Evolutionary conservation across 1,140 invertebrate genomes (phyloP).

Genomic region (Hyles euphorbiae): DNA sequence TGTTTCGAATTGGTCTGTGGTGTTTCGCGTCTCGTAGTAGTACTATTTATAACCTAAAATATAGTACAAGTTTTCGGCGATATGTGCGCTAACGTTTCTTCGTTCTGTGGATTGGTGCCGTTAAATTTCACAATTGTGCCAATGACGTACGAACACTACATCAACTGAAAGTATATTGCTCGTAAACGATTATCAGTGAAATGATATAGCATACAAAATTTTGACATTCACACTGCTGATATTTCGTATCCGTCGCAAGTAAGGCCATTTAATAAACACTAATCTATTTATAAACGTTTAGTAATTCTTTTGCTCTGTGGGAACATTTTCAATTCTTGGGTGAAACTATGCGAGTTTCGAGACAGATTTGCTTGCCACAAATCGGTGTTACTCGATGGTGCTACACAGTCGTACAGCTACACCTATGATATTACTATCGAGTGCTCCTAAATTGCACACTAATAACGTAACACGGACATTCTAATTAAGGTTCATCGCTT

Average conservation of each 20-base stretch:
- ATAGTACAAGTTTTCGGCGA: constrained; percentile 75
- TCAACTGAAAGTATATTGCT: constrained; percentile 56
- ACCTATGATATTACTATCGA: constrained; percentile 42
- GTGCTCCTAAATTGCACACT: constrained; percentile 60
- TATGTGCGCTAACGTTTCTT: constrained; percentile 73
- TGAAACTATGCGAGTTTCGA: constrained; percentile 67
- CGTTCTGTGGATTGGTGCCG: constrained; percentile 70
- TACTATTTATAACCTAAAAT: constrained; percentile 77
- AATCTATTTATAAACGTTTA: constrained; percentile 75
- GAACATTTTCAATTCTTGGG: constrained; percentile 63
- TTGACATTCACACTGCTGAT: constrained; percentile 74
- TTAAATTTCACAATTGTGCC: constrained; percentile 68
- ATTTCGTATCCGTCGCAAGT: constrained; percentile 73
- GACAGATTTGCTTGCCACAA: constrained; percentile 65
- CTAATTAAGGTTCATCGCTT: constrained; percentile 74
- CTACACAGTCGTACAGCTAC: constrained; percentile 36
- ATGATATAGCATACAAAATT: constrained; percentile 73
- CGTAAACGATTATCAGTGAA: constrained; percentile 70
- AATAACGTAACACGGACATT: constrained; percentile 73
- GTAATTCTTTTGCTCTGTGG: constrained; percentile 72
- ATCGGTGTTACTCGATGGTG: constrained; percentile 54
- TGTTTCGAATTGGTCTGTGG: constrained; percentile 73
- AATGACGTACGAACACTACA: constrained; percentile 65
- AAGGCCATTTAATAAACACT: constrained; percentile 76
- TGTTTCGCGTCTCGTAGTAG: constrained; percentile 73